These are phyloP conservation scores for Mesorhabditis belari DNA, from an alignment of 2,888 invertebrate species.

Conservation along the genomic window DNA sequence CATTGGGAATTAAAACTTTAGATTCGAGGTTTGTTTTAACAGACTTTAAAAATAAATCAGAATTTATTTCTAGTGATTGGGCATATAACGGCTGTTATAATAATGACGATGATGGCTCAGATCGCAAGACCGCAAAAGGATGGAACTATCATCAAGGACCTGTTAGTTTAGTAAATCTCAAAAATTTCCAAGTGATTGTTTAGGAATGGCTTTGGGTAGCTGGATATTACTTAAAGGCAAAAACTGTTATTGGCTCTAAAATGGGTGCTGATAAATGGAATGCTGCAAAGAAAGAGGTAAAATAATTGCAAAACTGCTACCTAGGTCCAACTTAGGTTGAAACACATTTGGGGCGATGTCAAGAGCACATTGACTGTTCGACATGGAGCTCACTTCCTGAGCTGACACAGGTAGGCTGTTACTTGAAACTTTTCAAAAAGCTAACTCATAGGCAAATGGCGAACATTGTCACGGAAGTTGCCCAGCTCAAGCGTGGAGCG, in stretches of 20 bases:
- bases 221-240: conserved; percentile 83
- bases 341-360: conserved; percentile 4
- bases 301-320: not conserved
- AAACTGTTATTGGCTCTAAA: conserved; percentile 54
- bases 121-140: conserved; percentile 79
- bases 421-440: not conserved
- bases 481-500: conserved; percentile 93
- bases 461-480: conserved; percentile 77
- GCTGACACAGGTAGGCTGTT: conserved; percentile 65
- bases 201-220: conserved; percentile 93
- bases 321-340: conserved; percentile 1
- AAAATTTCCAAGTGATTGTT: not conserved
- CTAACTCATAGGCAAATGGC: conserved; percentile 68
- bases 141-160: conserved; percentile 99
- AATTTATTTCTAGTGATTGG: conserved; percentile 68
- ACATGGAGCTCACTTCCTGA: conserved; percentile 93
- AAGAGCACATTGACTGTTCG: conserved; percentile 66
- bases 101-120: conserved; percentile 77
- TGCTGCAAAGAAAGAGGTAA: conserved; percentile 32
- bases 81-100: conserved; percentile 85
- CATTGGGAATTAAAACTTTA: conserved; percentile 89
- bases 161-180: conserved; percentile 60
- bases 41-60: not conserved
- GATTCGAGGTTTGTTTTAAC: conserved; percentile 69
- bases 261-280: conserved; percentile 22